Percentiles rank a stretch among this genome's conserved stretches.
Evolutionary conservation across 2,797 vertebrate genomes (phyloP).

Genomic region (Antennarius maculatus): DNA sequence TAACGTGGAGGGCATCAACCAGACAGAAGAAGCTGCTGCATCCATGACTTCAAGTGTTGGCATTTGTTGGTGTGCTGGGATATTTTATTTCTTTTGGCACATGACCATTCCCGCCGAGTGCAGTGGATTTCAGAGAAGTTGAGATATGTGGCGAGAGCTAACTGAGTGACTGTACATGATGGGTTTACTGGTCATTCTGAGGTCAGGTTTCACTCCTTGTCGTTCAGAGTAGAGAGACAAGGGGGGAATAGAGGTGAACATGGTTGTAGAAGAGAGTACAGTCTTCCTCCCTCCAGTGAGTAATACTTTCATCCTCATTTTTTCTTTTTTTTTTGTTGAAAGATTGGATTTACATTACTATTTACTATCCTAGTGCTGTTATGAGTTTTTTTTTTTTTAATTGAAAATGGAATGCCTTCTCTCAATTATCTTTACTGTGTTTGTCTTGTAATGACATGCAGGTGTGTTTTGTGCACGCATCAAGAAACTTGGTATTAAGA

Average conservation of each 20-base stretch:
- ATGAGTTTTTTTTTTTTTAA: constrained; percentile 4
- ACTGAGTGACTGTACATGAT: constrained; percentile 37
- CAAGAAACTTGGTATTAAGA: background rate
- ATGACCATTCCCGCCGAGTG: constrained; percentile 45
- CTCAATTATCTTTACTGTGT: constrained; percentile 4
- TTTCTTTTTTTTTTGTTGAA: background rate
- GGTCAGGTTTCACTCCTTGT: constrained; percentile 66
- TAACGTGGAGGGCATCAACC: constrained; percentile 28
- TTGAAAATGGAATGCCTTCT: constrained; percentile 17
- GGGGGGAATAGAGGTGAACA: constrained; percentile 48
- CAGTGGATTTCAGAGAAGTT: constrained; percentile 48
- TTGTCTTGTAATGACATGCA: constrained; percentile 1
- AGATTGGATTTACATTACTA: constrained; percentile 3
- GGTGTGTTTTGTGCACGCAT: background rate
- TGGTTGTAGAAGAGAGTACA: constrained; percentile 76
- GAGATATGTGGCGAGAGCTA: constrained; percentile 40
- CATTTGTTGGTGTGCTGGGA: constrained; percentile 19
- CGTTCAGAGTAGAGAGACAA: constrained; percentile 50
- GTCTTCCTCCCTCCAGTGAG: constrained; percentile 69
- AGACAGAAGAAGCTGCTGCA: constrained; percentile 40
- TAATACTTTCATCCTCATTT: constrained; percentile 21
- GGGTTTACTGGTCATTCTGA: constrained; percentile 37
- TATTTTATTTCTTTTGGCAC: constrained; percentile 33
- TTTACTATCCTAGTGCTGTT: background rate
- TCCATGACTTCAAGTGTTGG: constrained; percentile 24